Conservation (phyloP, 2,797 vertebrate species). For the Sebastes steindachneri region DNA sequence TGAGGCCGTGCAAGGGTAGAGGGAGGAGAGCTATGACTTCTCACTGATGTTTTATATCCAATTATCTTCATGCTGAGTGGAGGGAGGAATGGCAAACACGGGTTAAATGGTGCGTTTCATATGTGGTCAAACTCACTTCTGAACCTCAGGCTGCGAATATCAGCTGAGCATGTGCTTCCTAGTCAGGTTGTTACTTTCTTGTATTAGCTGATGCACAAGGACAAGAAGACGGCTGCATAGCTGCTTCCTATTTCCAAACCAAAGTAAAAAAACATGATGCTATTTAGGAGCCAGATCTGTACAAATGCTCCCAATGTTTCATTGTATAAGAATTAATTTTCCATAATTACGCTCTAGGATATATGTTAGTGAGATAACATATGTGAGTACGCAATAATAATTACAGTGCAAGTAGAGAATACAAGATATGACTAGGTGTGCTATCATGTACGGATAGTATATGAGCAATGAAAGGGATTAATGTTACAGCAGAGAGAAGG, state of each 20-base stretch:
- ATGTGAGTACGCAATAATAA: not conserved
- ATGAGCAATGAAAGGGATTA: not conserved
- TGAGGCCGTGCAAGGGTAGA: constrained; percentile 19
- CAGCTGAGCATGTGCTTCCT: constrained; percentile 26
- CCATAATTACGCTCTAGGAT: no score
- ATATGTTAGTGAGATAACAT: not conserved
- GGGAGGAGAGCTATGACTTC: constrained; percentile 54
- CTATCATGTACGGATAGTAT: not conserved
- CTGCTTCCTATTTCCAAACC: not conserved
- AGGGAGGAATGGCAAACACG: constrained; percentile 52
- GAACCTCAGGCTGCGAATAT: constrained; percentile 43
- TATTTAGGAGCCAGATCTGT: not conserved
- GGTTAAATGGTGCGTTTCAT: constrained; percentile 67
- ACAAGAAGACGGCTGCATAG: not conserved
- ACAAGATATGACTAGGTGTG: not conserved
- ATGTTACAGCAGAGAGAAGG: not conserved
- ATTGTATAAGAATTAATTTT: not conserved
- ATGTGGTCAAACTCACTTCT: constrained; percentile 62
- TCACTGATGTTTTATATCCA: constrained; percentile 72
- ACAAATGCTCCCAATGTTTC: not conserved
- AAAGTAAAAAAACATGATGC: not conserved
- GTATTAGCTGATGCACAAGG: constrained; percentile 1
- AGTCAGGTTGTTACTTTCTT: constrained; percentile 13
- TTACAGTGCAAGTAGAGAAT: not conserved
- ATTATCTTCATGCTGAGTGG: constrained; percentile 70